Evolutionary conservation across 2,113 vertebrate species (phyloP).

Genomic region (Xenopus laevis): DNA sequence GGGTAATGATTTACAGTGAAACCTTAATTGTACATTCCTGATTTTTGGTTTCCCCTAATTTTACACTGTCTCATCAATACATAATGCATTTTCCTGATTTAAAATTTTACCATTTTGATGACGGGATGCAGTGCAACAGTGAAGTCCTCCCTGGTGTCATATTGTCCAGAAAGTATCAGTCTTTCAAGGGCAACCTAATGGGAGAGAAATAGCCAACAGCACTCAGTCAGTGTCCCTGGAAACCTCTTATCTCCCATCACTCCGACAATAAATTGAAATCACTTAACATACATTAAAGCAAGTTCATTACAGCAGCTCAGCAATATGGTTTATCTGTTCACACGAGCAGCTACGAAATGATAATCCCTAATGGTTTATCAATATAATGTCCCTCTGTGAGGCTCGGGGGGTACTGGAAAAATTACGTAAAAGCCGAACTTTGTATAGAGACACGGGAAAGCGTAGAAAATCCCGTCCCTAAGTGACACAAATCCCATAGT

Average conservation of each 20-base stretch:
- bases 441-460: too few species aligned
- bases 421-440: too few species aligned
- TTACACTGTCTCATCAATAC: too few species aligned
- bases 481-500: background rate
- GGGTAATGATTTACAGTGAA: too few species aligned
- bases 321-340: too few species aligned
- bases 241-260: background rate
- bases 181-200: conserved; percentile 66
- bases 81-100: too few species aligned
- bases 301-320: background rate
- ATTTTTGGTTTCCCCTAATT: too few species aligned
- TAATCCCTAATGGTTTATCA: too few species aligned
- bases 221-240: background rate
- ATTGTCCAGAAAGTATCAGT: conserved; percentile 68
- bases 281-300: background rate
- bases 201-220: background rate
- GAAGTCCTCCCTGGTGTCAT: conserved; percentile 71
- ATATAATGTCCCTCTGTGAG: too few species aligned
- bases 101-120: conserved; percentile 59
- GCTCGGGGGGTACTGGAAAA: too few species aligned
- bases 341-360: too few species aligned
- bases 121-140: conserved; percentile 78
- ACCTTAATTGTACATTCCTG: too few species aligned
- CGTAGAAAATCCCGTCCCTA: background rate
- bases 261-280: background rate